Evolutionary conservation across 2,888 invertebrate species (phyloP), one percentile per base, ranked within the genome.

Genomic region (Ametastegia equiseti): DNA sequence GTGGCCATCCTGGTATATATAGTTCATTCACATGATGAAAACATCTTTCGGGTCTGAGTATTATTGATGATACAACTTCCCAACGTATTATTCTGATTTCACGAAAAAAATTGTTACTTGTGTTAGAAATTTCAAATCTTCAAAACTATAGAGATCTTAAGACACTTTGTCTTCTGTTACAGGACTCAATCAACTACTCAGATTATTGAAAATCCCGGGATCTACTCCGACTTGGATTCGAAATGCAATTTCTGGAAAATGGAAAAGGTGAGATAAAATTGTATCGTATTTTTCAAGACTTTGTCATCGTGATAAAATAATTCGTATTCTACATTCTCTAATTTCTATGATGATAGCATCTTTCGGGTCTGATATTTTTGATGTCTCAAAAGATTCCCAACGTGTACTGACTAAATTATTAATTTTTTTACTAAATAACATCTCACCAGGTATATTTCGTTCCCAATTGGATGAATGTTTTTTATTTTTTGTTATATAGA

Each of bases 361-460:
- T 87, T 88, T 88, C 87, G 87, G 87, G 87, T 84, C 87, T 88
- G 87, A 88, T 85, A 81, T 85, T 85, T 84, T 87, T 88, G 87
- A 86, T 83, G 87, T 83, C 78, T 63, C 27, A 75, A 83, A 83
- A 82, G 81, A 81, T 83, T 82, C 82, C 86, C 86, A 86, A 86
- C 82, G 81, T 86, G 57, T 84, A 78, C 78, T 81, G 82, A 84
- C 83, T 82, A 85, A n/a, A 19, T 33, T n/a, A n/a, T n/a, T n/a
- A n/a, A n/a, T n/a, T n/a, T 80, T 36, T 1, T 33, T 1, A 60
- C 3, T 6, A 15, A 60, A 42, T 60, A 9, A 39, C 0, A 30
- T 36, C 19, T 54, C 30, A 9, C 23, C 7, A 42, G 50, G 11
- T 19, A 2, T 19, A 36, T 54, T 36, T 33, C 9, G 9, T 19